These are phyloP conservation scores for Fragum sueziense DNA, from an alignment of 2,888 invertebrate genomes.

Conservation along the genomic window DNA sequence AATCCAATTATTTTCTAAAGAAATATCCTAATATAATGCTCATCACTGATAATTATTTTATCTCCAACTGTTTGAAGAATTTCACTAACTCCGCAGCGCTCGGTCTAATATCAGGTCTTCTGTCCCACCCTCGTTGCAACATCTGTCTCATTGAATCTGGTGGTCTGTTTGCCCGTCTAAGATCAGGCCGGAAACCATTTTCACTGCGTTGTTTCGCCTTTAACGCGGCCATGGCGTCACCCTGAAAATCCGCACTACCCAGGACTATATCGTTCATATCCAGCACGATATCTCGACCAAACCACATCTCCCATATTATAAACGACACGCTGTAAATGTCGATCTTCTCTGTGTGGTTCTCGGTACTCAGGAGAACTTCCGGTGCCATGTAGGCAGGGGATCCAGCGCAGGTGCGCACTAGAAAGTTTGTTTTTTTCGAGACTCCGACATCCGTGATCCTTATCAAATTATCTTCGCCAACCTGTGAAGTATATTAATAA, in stretches of 20 bases:
- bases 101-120: slow-evolving; percentile 58
- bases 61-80: slow-evolving; percentile 35
- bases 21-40: too few species aligned
- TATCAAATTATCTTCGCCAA: slow-evolving; percentile 39
- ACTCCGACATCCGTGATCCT: slow-evolving; percentile 75
- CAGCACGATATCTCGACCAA: slow-evolving; percentile 67
- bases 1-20: too few species aligned
- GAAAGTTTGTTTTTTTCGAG: slow-evolving; percentile 67
- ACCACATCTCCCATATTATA: slow-evolving; percentile 77
- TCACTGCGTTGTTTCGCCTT: slow-evolving; percentile 44
- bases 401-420: slow-evolving; percentile 66
- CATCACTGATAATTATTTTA: slow-evolving; percentile 31
- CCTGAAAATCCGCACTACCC: slow-evolving; percentile 26
- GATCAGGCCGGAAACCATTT: slow-evolving; percentile 66
- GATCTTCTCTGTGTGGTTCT: slow-evolving; percentile 63
- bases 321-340: slow-evolving; percentile 69
- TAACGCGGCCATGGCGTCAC: slow-evolving; percentile 48
- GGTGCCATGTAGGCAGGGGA: slow-evolving; percentile 74
- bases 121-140: slow-evolving; percentile 64
- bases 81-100: slow-evolving; percentile 30
- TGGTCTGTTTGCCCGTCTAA: slow-evolving; percentile 62
- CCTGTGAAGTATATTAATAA: not conserved
- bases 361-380: slow-evolving; percentile 65
- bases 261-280: slow-evolving; percentile 57
- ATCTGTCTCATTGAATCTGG: slow-evolving; percentile 62